These are phyloP conservation scores for Bubalus kerabau DNA, from an alignment of 2,113 vertebrate species.

Conservation along the genomic window DNA sequence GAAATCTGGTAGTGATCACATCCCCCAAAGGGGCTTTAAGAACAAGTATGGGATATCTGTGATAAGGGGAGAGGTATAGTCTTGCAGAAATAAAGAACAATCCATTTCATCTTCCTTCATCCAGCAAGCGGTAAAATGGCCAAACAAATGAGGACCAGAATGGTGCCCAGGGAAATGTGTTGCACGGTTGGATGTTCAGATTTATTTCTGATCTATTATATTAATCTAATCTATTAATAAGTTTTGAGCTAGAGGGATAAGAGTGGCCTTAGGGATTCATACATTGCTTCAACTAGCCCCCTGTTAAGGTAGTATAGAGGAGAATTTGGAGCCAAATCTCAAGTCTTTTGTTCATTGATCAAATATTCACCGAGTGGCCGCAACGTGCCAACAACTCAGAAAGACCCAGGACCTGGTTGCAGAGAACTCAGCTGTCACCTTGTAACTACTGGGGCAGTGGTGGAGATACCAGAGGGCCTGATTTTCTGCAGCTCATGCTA, in stretches of 20 bases:
- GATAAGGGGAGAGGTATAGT: not conserved
- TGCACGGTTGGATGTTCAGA: not conserved
- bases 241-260: not conserved
- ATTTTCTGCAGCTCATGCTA: too few relatives aligned
- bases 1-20: not conserved
- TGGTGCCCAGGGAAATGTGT: too few relatives aligned
- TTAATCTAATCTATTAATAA: not conserved
- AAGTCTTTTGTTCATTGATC: not conserved
- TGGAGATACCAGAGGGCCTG: not conserved
- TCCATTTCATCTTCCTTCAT: not conserved
- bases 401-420: not conserved
- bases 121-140: not conserved
- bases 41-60: not conserved
- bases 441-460: not conserved
- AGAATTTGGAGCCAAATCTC: not conserved
- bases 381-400: not conserved
- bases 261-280: not conserved
- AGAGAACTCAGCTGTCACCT: not conserved
- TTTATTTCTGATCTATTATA: not conserved
- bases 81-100: not conserved
- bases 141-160: not conserved
- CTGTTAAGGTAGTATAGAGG: not conserved
- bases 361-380: not conserved
- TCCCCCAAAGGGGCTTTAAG: not conserved
- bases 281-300: not conserved